Base-by-base conservation (phyloP, 2,113 vertebrate species). In the Dendropsophus ebraccatus region DNA sequence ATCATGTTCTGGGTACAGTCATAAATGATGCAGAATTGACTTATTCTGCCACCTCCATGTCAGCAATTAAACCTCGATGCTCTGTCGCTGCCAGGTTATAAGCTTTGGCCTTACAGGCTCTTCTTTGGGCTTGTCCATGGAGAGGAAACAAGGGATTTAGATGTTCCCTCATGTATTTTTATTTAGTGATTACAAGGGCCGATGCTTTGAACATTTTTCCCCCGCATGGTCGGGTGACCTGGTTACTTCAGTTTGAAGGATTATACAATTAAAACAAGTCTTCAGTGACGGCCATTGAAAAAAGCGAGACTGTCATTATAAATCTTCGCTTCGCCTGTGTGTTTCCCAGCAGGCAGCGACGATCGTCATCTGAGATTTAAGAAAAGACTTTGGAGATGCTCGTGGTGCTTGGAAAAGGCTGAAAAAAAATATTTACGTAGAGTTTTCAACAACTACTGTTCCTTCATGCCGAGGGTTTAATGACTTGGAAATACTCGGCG, bases 171-270 rank as follows among this genome's bases (percentile, higher is more conserved):
- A 30, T 83, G 50, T 58, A 12, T 21, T 56, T n/a, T 87, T 56
- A 23, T 80, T 87, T 30, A 19, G 56, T 70, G 81, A 89, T 35
- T 2, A 19, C 49, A 80, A 81, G 45, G 12, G 30, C 58, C 35
- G 80, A 23, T 82, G 47, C 67, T 28, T 77, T 19, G 80, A 92
- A 81, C 23, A 6, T 86, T 87, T 78, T 65, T 49, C 74, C 49
- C 81, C 9, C 8, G 11, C 23, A 30, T 88, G 84, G 4, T 11
- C 7, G 9, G 19, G 49, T 88, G 85, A 9, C 19, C 77, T 79
- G 75, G 28, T 23, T 37, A 35, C 60, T 1, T 54, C 82, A 88
- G 81, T 84, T 58, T 79, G 73, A 83, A 83, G 74, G 81, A 75
- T 73, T 69, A 86, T 70, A 58, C n/a, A 52, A n/a, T 45, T 76